A percentile compares a stretch with the other conserved stretches of the same genome.
phyloP scores from a whole-genome alignment of 2,113 vertebrate genomes.

The Procapra przewalskii region DNA sequence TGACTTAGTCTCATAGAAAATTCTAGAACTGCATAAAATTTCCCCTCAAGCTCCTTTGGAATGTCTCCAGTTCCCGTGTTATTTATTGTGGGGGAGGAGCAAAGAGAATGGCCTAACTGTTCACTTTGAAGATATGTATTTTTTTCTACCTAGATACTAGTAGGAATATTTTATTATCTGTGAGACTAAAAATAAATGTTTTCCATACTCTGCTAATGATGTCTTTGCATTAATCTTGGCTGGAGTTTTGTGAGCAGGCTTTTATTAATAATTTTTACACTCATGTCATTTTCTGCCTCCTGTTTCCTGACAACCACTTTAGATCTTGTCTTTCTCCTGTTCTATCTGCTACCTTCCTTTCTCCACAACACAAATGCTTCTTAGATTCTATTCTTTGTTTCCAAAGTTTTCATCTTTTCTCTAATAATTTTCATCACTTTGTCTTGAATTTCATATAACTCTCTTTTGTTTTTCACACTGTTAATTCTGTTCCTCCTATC shows the following conservation, averaged over 20 bases:
- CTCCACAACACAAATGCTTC: not conserved
- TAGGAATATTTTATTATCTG: not conserved
- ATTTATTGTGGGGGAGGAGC: not conserved
- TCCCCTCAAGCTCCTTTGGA: not conserved
- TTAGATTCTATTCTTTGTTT: not conserved
- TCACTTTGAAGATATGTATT: not conserved
- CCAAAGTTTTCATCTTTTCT: not conserved
- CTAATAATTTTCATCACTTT: not conserved
- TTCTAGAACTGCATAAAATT: not conserved
- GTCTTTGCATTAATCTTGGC: not conserved
- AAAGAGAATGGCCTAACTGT: not conserved
- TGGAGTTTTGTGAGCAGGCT: not conserved
- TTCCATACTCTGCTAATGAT: not conserved
- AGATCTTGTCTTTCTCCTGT: not conserved
- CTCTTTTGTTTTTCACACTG: not conserved
- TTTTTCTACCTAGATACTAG: not conserved
- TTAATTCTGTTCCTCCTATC: not conserved
- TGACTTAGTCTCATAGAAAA: not conserved
- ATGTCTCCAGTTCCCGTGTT: not conserved
- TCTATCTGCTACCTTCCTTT: not conserved
- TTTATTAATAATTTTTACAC: not conserved
- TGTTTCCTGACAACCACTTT: not conserved
- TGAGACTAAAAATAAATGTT: not conserved
- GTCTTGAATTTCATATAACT: not conserved
- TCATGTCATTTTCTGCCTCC: not conserved